Base-by-base conservation (phyloP, 2,797 vertebrate genomes). In the Eurystomus glaucurus region DNA sequence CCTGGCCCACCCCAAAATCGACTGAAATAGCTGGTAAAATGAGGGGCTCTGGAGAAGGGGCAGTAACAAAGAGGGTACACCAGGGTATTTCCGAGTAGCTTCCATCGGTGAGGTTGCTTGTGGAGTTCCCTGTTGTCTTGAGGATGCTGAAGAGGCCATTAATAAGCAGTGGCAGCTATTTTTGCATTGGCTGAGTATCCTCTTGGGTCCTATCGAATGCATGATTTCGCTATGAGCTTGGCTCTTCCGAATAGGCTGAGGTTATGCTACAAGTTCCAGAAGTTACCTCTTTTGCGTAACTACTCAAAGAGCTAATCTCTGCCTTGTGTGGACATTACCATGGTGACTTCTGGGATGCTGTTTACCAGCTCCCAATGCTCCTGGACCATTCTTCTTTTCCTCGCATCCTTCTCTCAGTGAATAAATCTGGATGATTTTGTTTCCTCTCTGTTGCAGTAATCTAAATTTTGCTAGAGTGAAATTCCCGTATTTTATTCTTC, bases 191-290 rank as follows among this genome's bases (percentile, higher is more conserved):
- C 62, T 70, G 87, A 62, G 22, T 80, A 60, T 96, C 90, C 75
- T 85, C 78, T 60, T 83, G 87, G 45, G 81, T 62, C 29, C 55
- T 51, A 37, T 8, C 66, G 75, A 85, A 20, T 51, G 78, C 39
- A 31, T 70, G 64, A 88, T 88, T 90, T 87, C 84, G 70, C 23
- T 43, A 1, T 54, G 79, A 91, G 74, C 70, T 68, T 80, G 81
- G 75, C 45, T 85, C 75, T 93, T 93, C 71, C 86, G 51, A 60
- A 25, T 77, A 88, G 62, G 86, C 75, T 95, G 92, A 83, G 62
- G 57, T 81, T 93, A 28, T 69, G 68, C 39, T 77, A 50, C 62
- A 78, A 70, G 39, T 93, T 89, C 62, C 61, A 60, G 87, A 85
- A 85, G 35, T 70, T 77, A 28, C 64, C 3, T 70, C 71, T 64